Base-by-base conservation (phyloP, 64 coral and sea anemone genomes). In the Orbicella faveolata region DNA sequence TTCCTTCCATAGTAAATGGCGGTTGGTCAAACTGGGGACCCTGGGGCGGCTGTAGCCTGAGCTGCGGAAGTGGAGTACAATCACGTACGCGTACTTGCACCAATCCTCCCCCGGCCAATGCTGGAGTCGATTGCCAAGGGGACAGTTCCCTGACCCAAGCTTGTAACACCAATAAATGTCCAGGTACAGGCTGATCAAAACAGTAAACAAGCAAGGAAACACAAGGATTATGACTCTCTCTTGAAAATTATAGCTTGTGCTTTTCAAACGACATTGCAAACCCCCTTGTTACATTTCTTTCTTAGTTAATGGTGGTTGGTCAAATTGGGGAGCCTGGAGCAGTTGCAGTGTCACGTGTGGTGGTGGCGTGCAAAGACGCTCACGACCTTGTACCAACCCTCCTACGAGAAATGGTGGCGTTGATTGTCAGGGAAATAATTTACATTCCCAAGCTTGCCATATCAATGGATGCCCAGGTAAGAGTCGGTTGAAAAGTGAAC, bases 71-170 rank as follows among this genome's bases (percentile, higher is more conserved):
- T 23, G 93, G 93, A 19, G 25, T 4, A 6, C 82, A 77, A 57
- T 74, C 65, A 36, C 83, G 93, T 20, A 73, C 36, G 54, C 61
- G 94, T 25, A 77, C 39, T 0, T 94, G 93, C n/a, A 81, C 63
- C 9, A 87, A 78, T 39, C 93, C 88, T 21, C 0, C 73, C 7
- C 93, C 93, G 55, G 36, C 36, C 13, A 69, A 63, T 57, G 84
- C 78, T 44, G 93, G 93, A 54, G 48, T 14, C 18, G 34, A 76
- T 9, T 95, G 93, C 57, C 44, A 51, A 23, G 93, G 93, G 53
- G 48, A 4, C 1, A 75, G 23, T 14, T 75, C 23, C 16, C 36
- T 88, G 12, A 55, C 57, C 2, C 64, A 88, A 59, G 10, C 77
- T 0, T 94, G 93, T n/a, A 88, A 88, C 17, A 94, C 23, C 0